Evolutionary conservation across 1,140 invertebrate genomes (phyloP), one percentile per base, ranked within the genome.

Genomic region (Drosophila ohnishii): DNA sequence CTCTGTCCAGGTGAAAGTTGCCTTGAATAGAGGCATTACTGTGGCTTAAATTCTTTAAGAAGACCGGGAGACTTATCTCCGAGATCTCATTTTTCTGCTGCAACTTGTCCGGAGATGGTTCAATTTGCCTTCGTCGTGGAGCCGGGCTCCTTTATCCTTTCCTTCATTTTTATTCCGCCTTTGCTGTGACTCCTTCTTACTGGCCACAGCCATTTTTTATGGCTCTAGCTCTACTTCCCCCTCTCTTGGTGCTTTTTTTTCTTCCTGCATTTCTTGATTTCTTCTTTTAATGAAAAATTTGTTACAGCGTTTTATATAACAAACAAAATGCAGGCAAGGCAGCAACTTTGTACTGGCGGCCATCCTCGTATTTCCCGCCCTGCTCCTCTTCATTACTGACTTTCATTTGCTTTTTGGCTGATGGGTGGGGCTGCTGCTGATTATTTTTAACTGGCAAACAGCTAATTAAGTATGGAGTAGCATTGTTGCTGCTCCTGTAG

Each of bases 381-480:
- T 10, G 47, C 57, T 75, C 42, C 59, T 73, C 60, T 79, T 73
- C 69, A 70, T 67, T 86, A 66, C 83, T 66, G 83, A 83, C 83
- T 88, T 87, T 74, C 83, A 87, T 87, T 87, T 87, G 83, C 84
- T 88, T 87, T 86, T 77, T 88, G 80, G 84, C 84, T 84, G 37
- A n/a, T 34, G 50, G 50, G 51, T 10, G 34, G 51, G 19, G 51
- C 51, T 55, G 74, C 51, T 55, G 74, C 77, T 88, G 84, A 89
- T 88, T 88, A 88, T 88, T 88, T 88, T 88, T 87, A 89, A 88
- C 84, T 88, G 84, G 85, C 77, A 89, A 88, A 89, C 85, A 89
- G 85, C 84, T 88, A 88, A 88, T 88, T 88, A 88, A 88, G 84
- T 88, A 88, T 89, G 82, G 82, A 86, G 83, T 86, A 86, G 83